Evolutionary conservation across 1,140 invertebrate species (phyloP), one percentile per base, ranked within the genome.

Genomic region (Eupristina koningsbergeri): DNA sequence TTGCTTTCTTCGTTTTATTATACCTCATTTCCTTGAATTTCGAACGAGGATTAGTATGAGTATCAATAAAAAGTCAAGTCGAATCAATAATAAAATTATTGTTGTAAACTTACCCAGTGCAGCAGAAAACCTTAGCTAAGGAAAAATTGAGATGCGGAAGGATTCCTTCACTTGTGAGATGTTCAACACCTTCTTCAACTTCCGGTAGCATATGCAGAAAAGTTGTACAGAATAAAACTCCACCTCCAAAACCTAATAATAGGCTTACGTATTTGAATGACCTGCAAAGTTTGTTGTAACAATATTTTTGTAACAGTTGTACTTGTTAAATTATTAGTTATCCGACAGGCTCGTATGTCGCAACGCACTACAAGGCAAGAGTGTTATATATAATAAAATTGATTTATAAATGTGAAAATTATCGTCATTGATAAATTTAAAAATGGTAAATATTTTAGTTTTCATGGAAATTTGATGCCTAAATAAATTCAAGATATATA

Each of bases 161-260:
- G 19, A 88, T 69, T 0, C 89, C 92, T 17, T 91, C 71, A 8
- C 92, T 91, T 87, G 94, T 92, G 36, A 96, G 89, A 47, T 92
- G 86, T 50, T 94, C 90, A 26, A 96, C 93, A 31, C 94, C 94
- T 88, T 96, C 96, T 80, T 94, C 93, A 0, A 98, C 96, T 93
- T 99, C 98, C 0, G 98, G 98, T 50, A 98, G 91, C 78, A 99
- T 92, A 90, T 99, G 98, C 73, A 98, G 92, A 86, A 98, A 97
- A 0, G 96, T 97, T 1, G 98, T 98, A 67, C 96, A 96, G 81
- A 99, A 93, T 22, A 99, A 93, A 3, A 98, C 97, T 0, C 98
- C 98, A 5, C 97, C 98, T 3, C 97, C 97, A 86, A 98, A 97
- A 85, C 96, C 96, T 41, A 98, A 92, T 13, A 98, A 90, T n/a